Percentiles rank a stretch among this genome's conserved stretches.
phyloP scores from a whole-genome alignment of 2,113 vertebrate genomes.

The Scortum barcoo region DNA sequence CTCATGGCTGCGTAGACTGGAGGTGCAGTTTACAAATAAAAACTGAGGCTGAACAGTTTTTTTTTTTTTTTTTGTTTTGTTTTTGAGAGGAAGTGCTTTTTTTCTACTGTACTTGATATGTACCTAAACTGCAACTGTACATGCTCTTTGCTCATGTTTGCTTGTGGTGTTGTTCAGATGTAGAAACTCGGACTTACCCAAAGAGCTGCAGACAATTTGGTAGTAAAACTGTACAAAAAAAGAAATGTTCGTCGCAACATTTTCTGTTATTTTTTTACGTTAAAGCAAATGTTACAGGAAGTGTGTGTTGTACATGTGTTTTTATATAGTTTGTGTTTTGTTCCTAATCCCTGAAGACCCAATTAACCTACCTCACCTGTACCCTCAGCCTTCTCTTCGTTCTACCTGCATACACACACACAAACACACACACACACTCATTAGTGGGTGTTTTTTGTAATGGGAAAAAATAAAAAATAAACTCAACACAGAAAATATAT shows the following conservation, averaged over 20 bases:
- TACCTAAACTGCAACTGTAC: conserved; percentile 36
- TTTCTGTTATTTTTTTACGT: conserved; percentile 22
- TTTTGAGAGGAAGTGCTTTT: conserved; percentile 5
- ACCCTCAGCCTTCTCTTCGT: conserved; percentile 59
- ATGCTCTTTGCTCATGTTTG: conserved; percentile 18
- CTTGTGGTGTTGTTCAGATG: conserved; percentile 11
- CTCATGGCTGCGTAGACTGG: neutral
- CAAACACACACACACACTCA: neutral
- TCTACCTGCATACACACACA: conserved; percentile 30
- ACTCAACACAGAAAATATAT: neutral
- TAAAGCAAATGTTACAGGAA: conserved; percentile 35
- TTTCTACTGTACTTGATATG: conserved; percentile 27
- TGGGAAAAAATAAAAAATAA: conserved; percentile 2
- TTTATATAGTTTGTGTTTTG: conserved; percentile 27
- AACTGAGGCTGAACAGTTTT: neutral
- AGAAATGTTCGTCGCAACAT: neutral
- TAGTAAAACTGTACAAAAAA: conserved; percentile 19
- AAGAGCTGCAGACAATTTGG: conserved; percentile 36
- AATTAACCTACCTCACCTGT: conserved; percentile 75
- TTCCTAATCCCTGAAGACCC: conserved; percentile 23
- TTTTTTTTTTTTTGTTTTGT: no score
- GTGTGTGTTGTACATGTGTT: conserved; percentile 31
- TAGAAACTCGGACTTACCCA: conserved; percentile 16
- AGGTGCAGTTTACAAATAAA: conserved; percentile 9
- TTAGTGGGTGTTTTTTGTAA: conserved; percentile 39